Conservation (phyloP, 2,888 invertebrate genomes). For the Nineta flava region DNA sequence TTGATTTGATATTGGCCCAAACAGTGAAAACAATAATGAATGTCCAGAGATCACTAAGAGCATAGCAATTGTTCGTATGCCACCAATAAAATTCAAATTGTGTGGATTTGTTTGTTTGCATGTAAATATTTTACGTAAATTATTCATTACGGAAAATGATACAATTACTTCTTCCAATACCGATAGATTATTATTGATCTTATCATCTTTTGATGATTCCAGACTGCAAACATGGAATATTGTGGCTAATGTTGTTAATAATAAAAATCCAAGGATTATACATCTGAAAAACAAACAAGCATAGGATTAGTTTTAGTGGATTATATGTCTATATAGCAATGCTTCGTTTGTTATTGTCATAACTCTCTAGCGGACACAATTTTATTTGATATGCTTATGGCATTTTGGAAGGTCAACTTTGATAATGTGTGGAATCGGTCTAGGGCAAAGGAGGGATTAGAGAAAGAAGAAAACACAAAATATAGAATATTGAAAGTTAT, state of each 20-base stretch:
- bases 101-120: conserved; percentile 38
- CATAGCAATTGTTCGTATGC: conserved; percentile 50
- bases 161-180: conserved; percentile 17
- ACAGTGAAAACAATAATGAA: conserved; percentile 44
- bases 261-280: conserved; percentile 16
- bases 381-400: too few species aligned
- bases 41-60: conserved; percentile 48
- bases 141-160: conserved; percentile 43
- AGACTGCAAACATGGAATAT: conserved; percentile 18
- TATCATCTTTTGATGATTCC: conserved; percentile 13
- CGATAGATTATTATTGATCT: conserved; percentile 12
- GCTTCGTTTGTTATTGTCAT: too few species aligned
- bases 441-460: too few species aligned
- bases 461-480: too few species aligned
- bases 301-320: too few species aligned
- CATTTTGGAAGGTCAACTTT: too few species aligned
- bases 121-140: conserved; percentile 39
- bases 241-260: conserved; percentile 18
- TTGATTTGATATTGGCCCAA: conserved; percentile 50
- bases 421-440: too few species aligned
- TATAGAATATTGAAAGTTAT: too few species aligned
- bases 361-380: too few species aligned
- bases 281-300: conserved; percentile 15
- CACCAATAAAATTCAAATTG: conserved; percentile 40
- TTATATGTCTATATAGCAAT: too few species aligned